Conservation (phyloP, 2,888 invertebrate species). For the Limenitis camilla region DNA sequence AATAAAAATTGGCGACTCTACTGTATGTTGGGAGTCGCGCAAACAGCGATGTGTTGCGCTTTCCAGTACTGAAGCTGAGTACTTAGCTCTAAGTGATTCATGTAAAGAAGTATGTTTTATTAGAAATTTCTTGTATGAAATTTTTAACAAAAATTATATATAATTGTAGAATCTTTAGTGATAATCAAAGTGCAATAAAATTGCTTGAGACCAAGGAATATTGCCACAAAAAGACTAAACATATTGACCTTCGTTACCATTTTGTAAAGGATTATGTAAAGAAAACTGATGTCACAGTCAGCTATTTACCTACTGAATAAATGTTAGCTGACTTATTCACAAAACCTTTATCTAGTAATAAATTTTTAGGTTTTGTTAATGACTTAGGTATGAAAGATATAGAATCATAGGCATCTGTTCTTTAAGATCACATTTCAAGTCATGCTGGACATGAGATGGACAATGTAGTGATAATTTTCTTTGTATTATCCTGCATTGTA, state of each 20-base stretch:
- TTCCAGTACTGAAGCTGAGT: too few species aligned
- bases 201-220: slow-evolving; percentile 7
- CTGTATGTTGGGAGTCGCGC: slow-evolving; percentile 11
- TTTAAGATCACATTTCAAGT: too few species aligned
- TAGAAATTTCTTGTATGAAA: neutral
- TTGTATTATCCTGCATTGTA: too few species aligned
- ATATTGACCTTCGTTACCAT: slow-evolving; percentile 11
- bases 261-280: neutral
- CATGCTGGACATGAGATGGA: too few species aligned
- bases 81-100: slow-evolving; percentile 7
- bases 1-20: neutral
- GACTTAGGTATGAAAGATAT: neutral
- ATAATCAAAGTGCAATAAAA: slow-evolving; percentile 18
- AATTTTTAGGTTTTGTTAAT: slow-evolving; percentile 1
- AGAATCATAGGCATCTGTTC: too few species aligned
- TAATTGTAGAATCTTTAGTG: too few species aligned
- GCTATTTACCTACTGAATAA: slow-evolving; percentile 3
- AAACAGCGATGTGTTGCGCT: slow-evolving; percentile 15
- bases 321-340: slow-evolving; percentile 10
- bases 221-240: slow-evolving; percentile 14
- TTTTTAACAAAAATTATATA: slow-evolving; percentile 7
- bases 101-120: neutral
- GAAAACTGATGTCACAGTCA: slow-evolving; percentile 2
- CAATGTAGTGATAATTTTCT: too few species aligned
- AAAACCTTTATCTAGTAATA: neutral